Evolutionary conservation across 2,797 vertebrate species (phyloP).

Genomic region (Darevskia mixta): DNA sequence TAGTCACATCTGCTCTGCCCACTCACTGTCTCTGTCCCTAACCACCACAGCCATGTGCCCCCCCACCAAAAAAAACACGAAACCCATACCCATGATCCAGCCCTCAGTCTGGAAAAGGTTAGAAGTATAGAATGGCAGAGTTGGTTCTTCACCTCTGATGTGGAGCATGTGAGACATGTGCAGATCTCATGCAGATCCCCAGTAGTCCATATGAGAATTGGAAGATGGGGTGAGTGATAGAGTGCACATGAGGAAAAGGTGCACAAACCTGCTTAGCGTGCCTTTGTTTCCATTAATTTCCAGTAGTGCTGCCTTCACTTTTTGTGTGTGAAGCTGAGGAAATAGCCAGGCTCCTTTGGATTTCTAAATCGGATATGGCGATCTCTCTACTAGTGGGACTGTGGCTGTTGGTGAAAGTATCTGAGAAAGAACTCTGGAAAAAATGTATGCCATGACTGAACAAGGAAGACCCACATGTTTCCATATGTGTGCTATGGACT

Average conservation of each 20-base stretch:
- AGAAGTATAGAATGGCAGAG: no score
- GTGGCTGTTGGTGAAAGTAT: not conserved
- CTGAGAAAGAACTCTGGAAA: not conserved
- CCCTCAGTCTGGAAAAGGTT: no score
- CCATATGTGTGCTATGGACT: no score
- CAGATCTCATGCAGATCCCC: not conserved
- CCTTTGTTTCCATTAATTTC: not conserved
- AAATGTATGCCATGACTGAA: not conserved
- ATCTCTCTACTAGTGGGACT: not conserved
- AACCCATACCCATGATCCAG: no score
- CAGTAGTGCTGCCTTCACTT: not conserved
- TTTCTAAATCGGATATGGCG: not conserved
- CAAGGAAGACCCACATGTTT: not conserved
- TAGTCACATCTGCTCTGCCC: no score
- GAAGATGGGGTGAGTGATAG: not conserved
- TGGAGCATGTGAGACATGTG: not conserved
- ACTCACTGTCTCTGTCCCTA: no score
- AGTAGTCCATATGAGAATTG: not conserved
- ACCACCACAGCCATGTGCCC: no score
- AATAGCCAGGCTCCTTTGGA: not conserved
- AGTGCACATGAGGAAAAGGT: not conserved
- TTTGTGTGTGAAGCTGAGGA: not conserved
- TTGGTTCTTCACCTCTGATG: no score
- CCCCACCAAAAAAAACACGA: no score
- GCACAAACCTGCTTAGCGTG: not conserved